Evolutionary conservation across 2,888 invertebrate species (phyloP).

Genomic region (Hofmannophila pseudospretella): DNA sequence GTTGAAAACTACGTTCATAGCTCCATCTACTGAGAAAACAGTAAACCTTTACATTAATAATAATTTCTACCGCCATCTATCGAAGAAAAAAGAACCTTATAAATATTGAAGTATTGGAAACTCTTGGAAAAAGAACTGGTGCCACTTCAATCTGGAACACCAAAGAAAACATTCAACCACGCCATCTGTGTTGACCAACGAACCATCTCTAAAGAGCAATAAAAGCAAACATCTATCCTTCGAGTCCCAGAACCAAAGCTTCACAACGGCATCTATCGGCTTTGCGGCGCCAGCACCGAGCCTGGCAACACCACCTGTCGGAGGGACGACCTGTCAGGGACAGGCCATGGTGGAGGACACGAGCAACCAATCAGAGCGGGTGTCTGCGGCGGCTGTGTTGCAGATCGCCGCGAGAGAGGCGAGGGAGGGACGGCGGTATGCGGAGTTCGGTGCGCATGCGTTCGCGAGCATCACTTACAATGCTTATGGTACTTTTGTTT

Average conservation of each 20-base stretch:
- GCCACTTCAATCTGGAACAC: too few relatives aligned
- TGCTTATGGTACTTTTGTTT: conserved; percentile 47
- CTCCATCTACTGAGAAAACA: not conserved
- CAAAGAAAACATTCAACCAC: too few relatives aligned
- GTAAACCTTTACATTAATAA: not conserved
- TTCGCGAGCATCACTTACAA: conserved; percentile 65
- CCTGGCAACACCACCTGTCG: conserved; percentile 16
- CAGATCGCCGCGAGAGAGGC: conserved; percentile 67
- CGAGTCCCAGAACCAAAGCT: not conserved
- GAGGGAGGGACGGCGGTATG: conserved; percentile 55
- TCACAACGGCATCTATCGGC: conserved; percentile 15
- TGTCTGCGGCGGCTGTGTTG: conserved; percentile 65
- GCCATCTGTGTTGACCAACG: too few relatives aligned
- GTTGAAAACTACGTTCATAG: not conserved
- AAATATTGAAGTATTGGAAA: too few relatives aligned
- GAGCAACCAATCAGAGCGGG: conserved; percentile 35
- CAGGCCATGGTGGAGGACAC: conserved; percentile 60
- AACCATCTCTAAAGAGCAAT: too few relatives aligned
- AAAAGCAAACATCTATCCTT: not conserved
- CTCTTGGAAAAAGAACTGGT: too few relatives aligned
- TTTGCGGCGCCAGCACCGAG: conserved; percentile 8
- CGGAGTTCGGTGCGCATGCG: conserved; percentile 64
- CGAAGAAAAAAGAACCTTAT: too few relatives aligned
- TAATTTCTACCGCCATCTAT: not conserved
- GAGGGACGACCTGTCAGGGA: conserved; percentile 6